Base-by-base conservation (phyloP, 2,113 vertebrate genomes). In the Hoplias malabaricus region DNA sequence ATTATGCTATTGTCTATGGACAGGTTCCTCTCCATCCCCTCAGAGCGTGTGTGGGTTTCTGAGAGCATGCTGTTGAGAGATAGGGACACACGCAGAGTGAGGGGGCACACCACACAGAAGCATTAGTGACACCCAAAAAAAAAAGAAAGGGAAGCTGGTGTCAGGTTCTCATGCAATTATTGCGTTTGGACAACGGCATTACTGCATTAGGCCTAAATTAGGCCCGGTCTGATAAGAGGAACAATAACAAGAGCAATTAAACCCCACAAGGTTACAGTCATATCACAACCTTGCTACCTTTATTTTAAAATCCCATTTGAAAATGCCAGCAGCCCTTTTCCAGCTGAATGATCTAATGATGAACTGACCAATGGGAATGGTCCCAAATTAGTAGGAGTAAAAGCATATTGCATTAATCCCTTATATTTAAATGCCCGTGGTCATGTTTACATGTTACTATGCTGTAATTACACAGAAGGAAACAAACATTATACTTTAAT, bases 1-100 rank as follows among this genome's bases (percentile, higher is more conserved):
- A 73, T 80, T 80, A 68, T 73, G 38, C 62, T 62, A 80, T 83
- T 80, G 78, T 77, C 73, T 62, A 57, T n/a, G 43, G 74, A 63
- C 57, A 40, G 36, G 42, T 21, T 73, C 36, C 59, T 68, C 25
- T 57, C 29, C 34, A 73, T 80, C 68, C 69, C 54, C 48, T 57
- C 50, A 31, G 40, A 23, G 61, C 31, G 10, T 56, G 23, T 70
- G 33, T 63, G 31, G 63, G 53, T 62, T 74, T 75, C 29, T 36
- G 59, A 33, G 57, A 36, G 5, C n/a, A 13, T 66, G 63, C 36
- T 56, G 29, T 34, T n/a, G n/a, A 40, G 40, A 50, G 62, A 40
- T 23, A n/a, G 31, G 34, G 62, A 65, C 36, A 66, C 23, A 66
- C 21, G 27, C 36, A 42, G 34, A 66, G 63, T 42, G 23, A 5